Evolutionary conservation across 2,113 vertebrate genomes (phyloP).

Genomic region (Lophotis ruficrista): DNA sequence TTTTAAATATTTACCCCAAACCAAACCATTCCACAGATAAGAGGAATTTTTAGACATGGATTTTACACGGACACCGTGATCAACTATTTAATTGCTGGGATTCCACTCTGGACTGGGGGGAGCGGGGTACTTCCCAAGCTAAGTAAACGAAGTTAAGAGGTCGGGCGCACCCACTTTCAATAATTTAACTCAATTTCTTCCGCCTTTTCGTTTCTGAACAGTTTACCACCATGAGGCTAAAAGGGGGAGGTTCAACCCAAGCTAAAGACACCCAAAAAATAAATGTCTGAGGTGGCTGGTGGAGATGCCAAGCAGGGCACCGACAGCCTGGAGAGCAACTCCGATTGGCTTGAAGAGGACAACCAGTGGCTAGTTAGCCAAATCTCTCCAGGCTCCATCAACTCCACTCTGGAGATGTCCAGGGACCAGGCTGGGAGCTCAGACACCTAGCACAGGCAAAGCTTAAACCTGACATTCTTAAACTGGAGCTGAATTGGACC

Average conservation of each 20-base stretch:
- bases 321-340: background rate
- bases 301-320: background rate
- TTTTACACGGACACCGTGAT: background rate
- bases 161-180: background rate
- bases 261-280: background rate
- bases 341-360: fast-evolving
- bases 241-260: background rate
- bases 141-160: background rate
- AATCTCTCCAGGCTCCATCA: background rate
- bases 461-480: background rate
- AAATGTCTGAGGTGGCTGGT: background rate
- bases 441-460: background rate
- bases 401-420: background rate
- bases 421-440: background rate
- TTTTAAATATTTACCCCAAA: conserved; percentile 8
- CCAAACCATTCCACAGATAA: background rate
- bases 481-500: background rate
- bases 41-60: background rate
- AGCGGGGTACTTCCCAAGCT: background rate
- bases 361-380: background rate
- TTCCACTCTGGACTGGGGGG: background rate
- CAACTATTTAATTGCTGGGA: background rate
- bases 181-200: background rate
- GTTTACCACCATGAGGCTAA: background rate
- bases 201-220: background rate